Evolutionary conservation across 2,888 invertebrate species (phyloP).

Genomic region (Willowsia nigromaculata): DNA sequence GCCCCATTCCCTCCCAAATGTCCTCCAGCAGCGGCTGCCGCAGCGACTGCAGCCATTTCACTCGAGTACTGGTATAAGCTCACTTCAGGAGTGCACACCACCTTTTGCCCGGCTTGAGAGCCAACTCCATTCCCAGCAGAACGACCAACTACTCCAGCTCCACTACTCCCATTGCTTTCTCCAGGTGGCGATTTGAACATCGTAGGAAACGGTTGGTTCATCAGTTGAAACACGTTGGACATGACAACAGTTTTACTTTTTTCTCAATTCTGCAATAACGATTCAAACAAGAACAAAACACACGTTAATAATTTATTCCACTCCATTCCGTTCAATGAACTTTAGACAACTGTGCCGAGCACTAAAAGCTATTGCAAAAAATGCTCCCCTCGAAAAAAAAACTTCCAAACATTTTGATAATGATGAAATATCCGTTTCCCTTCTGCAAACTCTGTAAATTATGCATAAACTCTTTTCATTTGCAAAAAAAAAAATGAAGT

Average conservation of each 20-base stretch:
- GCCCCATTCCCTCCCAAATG: neutral
- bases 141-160: constrained; percentile 1
- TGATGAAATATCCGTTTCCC: constrained; percentile 40
- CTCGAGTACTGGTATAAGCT: constrained; percentile 78
- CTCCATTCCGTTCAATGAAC: constrained; percentile 37
- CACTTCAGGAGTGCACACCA: constrained; percentile 79
- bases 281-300: neutral
- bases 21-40: constrained; percentile 21
- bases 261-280: constrained; percentile 29
- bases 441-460: neutral
- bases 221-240: constrained; percentile 69
- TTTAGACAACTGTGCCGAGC: neutral
- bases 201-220: constrained; percentile 70
- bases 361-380: neutral
- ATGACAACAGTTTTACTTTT: constrained; percentile 37
- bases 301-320: neutral
- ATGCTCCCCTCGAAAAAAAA: neutral
- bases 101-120: constrained; percentile 76
- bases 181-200: constrained; percentile 73
- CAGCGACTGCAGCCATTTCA: constrained; percentile 62
- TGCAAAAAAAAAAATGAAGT: neutral
- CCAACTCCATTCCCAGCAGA: neutral
- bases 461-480: neutral
- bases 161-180: constrained; percentile 44
- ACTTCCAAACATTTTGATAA: neutral